Percentiles rank a stretch among this genome's conserved stretches.
phyloP scores from a whole-genome alignment of 2,888 invertebrate species.

The Campaea margaritaria region DNA sequence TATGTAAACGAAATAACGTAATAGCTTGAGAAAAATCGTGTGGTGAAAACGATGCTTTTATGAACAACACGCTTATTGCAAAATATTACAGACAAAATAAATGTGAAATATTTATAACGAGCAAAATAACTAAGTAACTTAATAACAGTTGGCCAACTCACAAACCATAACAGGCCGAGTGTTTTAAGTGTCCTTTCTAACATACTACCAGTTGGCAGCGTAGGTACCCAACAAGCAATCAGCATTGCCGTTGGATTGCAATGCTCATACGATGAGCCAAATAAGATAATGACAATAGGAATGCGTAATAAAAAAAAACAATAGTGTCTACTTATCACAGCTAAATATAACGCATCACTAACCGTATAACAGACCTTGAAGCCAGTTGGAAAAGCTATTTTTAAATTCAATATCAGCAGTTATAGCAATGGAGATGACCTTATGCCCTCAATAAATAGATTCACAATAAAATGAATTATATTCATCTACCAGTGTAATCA shows the following conservation, averaged over 20 bases:
- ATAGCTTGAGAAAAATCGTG: slow-evolving; percentile 21
- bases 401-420: slow-evolving; percentile 55
- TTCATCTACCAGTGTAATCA: slow-evolving; percentile 24
- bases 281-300: not conserved
- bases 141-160: too few species aligned
- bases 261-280: not conserved
- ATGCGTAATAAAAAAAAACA: slow-evolving; percentile 4
- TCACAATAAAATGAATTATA: slow-evolving; percentile 37
- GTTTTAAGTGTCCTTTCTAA: too few species aligned
- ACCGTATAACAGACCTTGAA: slow-evolving; percentile 54
- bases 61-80: too few species aligned
- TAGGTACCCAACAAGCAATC: too few species aligned
- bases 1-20: slow-evolving; percentile 13
- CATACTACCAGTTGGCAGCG: too few species aligned
- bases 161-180: too few species aligned
- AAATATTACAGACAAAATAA: not conserved
- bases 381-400: slow-evolving; percentile 54
- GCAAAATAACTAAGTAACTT: too few species aligned
- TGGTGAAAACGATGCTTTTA: not conserved
- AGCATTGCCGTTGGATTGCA: too few species aligned
- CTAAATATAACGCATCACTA: slow-evolving; percentile 49
- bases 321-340: slow-evolving; percentile 22
- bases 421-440: slow-evolving; percentile 53
- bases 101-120: not conserved
- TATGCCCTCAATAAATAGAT: slow-evolving; percentile 47